Conservation (phyloP, 2,797 vertebrate genomes). For the Sciurus vulgaris region DNA sequence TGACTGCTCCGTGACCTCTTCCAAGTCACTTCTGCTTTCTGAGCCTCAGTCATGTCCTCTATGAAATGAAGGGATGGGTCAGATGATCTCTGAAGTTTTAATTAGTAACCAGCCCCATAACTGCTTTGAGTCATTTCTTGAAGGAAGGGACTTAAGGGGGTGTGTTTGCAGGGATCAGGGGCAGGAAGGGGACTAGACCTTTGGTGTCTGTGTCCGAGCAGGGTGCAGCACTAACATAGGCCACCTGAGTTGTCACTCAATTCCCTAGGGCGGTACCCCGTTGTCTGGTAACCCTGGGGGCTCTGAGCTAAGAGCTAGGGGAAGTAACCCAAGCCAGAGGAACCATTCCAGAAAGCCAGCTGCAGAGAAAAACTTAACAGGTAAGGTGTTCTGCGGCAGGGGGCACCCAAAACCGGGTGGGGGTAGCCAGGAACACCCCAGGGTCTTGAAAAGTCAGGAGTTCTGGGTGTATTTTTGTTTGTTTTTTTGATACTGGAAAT, state of each 20-base stretch:
- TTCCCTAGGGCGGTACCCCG: conserved; percentile 13
- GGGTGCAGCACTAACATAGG: conserved; percentile 56
- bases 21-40: background rate
- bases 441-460: background rate
- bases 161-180: background rate
- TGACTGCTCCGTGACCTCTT: background rate
- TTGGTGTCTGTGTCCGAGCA: background rate
- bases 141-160: background rate
- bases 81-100: background rate
- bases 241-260: conserved; percentile 66
- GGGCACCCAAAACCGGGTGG: background rate
- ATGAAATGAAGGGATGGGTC: background rate
- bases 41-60: background rate
- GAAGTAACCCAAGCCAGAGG: conserved; percentile 72
- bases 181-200: background rate
- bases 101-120: background rate
- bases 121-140: background rate
- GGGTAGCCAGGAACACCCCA: background rate
- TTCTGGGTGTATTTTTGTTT: background rate
- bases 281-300: conserved; percentile 60
- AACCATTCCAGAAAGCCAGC: conserved; percentile 70
- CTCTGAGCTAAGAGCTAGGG: conserved; percentile 44
- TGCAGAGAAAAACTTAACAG: background rate
- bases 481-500: background rate
- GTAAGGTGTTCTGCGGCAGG: background rate